Evolutionary conservation across 2,888 invertebrate genomes (phyloP).

Genomic region (Papilio protenor): DNA sequence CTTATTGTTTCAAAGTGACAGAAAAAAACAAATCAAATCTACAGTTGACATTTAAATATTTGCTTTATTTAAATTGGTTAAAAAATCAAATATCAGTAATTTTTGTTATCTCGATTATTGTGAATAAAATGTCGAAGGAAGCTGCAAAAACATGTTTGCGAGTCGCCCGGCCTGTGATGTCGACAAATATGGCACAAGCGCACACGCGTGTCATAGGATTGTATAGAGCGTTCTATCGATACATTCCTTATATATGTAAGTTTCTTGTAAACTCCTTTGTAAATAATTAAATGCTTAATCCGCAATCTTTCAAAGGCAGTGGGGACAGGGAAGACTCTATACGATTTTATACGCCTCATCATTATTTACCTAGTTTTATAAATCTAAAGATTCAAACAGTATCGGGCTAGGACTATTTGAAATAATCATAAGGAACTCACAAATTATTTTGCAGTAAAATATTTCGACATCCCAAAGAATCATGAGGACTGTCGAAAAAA

Average conservation of each 20-base stretch:
- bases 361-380: too few species aligned
- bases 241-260: conserved; percentile 93
- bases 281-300: not conserved
- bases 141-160: conserved; percentile 63
- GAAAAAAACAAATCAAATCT: not conserved
- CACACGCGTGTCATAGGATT: conserved; percentile 91
- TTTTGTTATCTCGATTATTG: not conserved
- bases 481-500: conserved; percentile 87
- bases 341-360: too few species aligned
- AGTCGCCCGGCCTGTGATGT: conserved; percentile 93
- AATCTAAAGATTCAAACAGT: too few species aligned
- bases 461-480: conserved; percentile 91
- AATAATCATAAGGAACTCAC: not conserved
- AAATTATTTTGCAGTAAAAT: conserved; percentile 85
- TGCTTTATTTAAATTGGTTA: not conserved
- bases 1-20: not conserved
- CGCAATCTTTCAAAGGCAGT: too few species aligned
- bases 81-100: not conserved
- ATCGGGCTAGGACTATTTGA: not conserved
- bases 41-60: not conserved
- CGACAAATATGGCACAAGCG: conserved; percentile 90
- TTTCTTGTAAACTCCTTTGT: conserved; percentile 46
- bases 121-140: conserved; percentile 52
- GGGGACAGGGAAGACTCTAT: too few species aligned
- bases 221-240: conserved; percentile 95